phyloP scores from a whole-genome alignment of 2,113 vertebrate species.

The Marmota flaviventris region DNA sequence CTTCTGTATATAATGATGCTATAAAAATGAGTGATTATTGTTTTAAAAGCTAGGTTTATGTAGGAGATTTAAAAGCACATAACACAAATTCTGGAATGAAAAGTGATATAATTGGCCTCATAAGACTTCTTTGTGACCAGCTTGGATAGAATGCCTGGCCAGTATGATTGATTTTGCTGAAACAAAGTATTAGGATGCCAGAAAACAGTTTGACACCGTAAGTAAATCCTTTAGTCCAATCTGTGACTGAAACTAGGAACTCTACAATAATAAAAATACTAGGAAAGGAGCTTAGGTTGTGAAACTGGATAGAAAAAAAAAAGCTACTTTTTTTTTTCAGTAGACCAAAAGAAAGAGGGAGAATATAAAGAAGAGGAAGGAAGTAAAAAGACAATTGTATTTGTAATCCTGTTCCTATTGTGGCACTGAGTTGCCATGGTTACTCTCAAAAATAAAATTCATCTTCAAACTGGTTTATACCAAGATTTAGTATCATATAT shows the following conservation, averaged over 20 bases:
- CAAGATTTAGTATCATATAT: background rate
- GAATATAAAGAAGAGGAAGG: background rate
- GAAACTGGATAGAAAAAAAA: background rate
- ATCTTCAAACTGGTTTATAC: background rate
- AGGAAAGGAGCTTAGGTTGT: background rate
- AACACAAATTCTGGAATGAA: constrained; percentile 18
- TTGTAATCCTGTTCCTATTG: background rate
- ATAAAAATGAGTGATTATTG: constrained; percentile 31
- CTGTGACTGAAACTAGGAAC: background rate
- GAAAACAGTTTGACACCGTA: constrained; percentile 7
- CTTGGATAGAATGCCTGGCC: background rate
- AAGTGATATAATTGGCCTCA: constrained; percentile 15
- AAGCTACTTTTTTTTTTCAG: background rate
- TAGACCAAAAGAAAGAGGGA: background rate
- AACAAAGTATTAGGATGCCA: constrained; percentile 19
- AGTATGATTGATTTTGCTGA: constrained; percentile 39
- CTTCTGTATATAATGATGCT: background rate
- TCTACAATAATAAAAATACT: constrained; percentile 25
- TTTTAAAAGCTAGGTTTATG: constrained; percentile 31
- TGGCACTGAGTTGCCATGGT: constrained; percentile 1
- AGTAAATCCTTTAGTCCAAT: background rate
- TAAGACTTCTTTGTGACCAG: background rate
- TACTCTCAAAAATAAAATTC: background rate
- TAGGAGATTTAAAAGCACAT: background rate
- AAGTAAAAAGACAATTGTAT: background rate